phyloP scores from a whole-genome alignment of 1,140 invertebrate species.

The Drosophila bocqueti region DNA sequence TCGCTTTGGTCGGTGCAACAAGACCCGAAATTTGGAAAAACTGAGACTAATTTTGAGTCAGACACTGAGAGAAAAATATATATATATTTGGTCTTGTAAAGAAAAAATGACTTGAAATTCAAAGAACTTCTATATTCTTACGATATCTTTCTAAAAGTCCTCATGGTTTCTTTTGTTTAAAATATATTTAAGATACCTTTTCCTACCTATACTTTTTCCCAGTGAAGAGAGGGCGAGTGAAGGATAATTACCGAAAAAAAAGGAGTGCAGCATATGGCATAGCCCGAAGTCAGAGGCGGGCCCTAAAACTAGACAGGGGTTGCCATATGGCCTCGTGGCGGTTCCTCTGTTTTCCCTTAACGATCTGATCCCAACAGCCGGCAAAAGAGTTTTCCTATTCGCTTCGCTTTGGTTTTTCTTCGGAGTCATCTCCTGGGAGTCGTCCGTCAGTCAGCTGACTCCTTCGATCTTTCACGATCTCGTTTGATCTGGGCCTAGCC shows the following conservation, averaged over 20 bases:
- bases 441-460: slow-evolving; percentile 60
- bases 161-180: not conserved
- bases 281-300: slow-evolving; percentile 41
- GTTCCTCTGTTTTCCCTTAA: slow-evolving; percentile 29
- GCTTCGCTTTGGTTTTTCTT: slow-evolving; percentile 53
- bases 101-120: not conserved
- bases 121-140: rapidly evolving
- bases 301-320: slow-evolving; percentile 28
- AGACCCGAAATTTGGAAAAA: slow-evolving; percentile 51
- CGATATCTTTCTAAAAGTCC: not conserved
- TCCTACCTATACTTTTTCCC: not conserved
- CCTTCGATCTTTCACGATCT: slow-evolving; percentile 70
- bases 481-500: slow-evolving; percentile 55
- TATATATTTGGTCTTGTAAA: not conserved
- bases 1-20: slow-evolving; percentile 60
- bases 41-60: slow-evolving; percentile 63
- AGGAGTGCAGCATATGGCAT: slow-evolving; percentile 66
- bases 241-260: slow-evolving; percentile 72
- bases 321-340: slow-evolving; percentile 56
- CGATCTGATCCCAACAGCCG: slow-evolving; percentile 53
- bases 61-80: not conserved
- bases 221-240: slow-evolving; percentile 34
- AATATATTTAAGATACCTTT: rapidly evolving
- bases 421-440: slow-evolving; percentile 56
- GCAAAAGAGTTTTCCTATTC: slow-evolving; percentile 65